Evolutionary conservation across 2,113 vertebrate genomes (phyloP), one percentile per base, ranked within the genome.

Genomic region (Perca schrenkii): DNA sequence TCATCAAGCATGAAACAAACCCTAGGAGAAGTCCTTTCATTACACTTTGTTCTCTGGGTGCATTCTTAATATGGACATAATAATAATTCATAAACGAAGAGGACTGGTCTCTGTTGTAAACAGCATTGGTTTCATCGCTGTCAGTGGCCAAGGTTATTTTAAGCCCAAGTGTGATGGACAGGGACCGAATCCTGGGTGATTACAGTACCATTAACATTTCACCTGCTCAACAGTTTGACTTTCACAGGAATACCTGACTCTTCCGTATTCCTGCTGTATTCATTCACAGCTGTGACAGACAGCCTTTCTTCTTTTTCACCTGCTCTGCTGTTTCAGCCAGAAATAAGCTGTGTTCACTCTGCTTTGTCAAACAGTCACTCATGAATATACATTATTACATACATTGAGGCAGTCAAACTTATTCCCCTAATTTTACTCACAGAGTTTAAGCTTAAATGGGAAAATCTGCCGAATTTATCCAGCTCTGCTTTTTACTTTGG

Each of bases 1-100:
- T 68, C 70, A 79, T 90, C 79, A 74, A 71, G 72, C 66, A 7
- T 28, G 49, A 61, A 82, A 80, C 85, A 87, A 93, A 79, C 85
- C 91, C 82, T 52, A 2, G 12, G 86, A 90, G 91, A 85, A 87
- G 87, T 79, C 49, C 85, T 89, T 86, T 87, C 82, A 87, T 90
- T 86, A 84, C 74, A 77, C 87, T 83, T 91, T 92, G 86, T 90
- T 90, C 87, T 85, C 66, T 40, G 70, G 86, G 85, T 78, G 76
- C 82, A 89, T 94, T 84, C 70, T 80, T 86, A 91, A 89, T 89
- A 91, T 87, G 62, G 72, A 56, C 60, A 21, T n/a, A 70, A 2
- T 7, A 93, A 94, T 95, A 91, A 94, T 93, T 92, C 85, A 93
- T 93, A 70, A 83, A 78, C 2, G 13, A 57, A 90, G 86, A 83